Evolutionary conservation across 1,140 invertebrate species (phyloP).

Genomic region (Zaprionus ghesquierei): DNA sequence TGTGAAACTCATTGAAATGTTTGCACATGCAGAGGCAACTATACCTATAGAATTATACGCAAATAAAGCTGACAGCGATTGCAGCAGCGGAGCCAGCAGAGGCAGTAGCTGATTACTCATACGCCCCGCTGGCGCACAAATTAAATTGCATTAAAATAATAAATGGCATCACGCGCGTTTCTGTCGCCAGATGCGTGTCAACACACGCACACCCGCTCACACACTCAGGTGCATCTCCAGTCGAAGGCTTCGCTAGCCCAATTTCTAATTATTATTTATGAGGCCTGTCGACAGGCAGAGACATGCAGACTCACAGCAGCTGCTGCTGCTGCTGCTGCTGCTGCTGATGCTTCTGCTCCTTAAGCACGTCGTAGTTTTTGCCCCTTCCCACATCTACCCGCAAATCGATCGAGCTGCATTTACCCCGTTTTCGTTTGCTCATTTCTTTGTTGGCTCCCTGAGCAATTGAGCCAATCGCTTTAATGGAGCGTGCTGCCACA

Average conservation of each 20-base stretch:
- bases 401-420: not conserved
- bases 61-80: conserved; percentile 9
- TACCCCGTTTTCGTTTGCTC: not conserved
- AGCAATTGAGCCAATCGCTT: not conserved
- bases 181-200: conserved; percentile 26
- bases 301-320: not conserved
- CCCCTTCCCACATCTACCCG: fast-evolving
- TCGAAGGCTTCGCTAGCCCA: conserved; percentile 49
- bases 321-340: not conserved
- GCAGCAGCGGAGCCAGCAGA: conserved; percentile 14
- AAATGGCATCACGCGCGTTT: conserved; percentile 44
- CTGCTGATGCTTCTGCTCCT: not conserved
- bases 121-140: conserved; percentile 60
- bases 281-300: conserved; percentile 33
- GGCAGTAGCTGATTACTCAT: conserved; percentile 66
- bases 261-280: conserved; percentile 62
- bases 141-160: conserved; percentile 71
- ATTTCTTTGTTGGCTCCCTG: not conserved
- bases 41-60: conserved; percentile 55
- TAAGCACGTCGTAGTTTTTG: not conserved
- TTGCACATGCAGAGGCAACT: conserved; percentile 43
- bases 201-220: conserved; percentile 3
- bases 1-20: conserved; percentile 76
- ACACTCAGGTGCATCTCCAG: conserved; percentile 23
- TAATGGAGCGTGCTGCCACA: not conserved